Evolutionary conservation across 2,888 invertebrate genomes (phyloP).

Genomic region (Rhagonycha fulva): DNA sequence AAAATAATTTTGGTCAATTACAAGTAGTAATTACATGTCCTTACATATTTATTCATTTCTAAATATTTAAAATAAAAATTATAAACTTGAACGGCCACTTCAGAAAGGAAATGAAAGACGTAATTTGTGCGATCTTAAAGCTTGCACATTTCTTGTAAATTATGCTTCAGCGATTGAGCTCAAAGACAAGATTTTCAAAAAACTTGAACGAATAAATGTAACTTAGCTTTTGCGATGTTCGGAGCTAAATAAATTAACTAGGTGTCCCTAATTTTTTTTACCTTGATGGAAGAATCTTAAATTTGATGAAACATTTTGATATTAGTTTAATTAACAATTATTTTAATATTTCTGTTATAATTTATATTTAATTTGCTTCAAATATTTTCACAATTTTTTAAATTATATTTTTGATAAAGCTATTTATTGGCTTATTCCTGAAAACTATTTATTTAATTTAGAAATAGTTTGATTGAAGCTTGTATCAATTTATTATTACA

Average conservation of each 20-base stretch:
- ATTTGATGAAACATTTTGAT: background rate
- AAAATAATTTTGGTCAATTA: too few relatives aligned
- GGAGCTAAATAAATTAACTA: background rate
- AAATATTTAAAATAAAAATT: background rate
- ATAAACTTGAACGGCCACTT: background rate
- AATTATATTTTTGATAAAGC: too few relatives aligned
- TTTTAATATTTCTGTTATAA: too few relatives aligned
- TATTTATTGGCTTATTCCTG: too few relatives aligned
- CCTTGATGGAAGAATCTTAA: background rate
- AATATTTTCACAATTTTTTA: too few relatives aligned
- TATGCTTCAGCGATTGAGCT: background rate
- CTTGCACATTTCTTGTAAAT: background rate
- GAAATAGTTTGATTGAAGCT: too few relatives aligned
- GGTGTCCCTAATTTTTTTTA: background rate
- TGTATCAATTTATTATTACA: too few relatives aligned
- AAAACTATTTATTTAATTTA: too few relatives aligned
- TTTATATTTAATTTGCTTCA: too few relatives aligned
- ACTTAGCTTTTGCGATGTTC: background rate
- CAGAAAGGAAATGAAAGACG: background rate
- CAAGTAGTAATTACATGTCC: too few relatives aligned
- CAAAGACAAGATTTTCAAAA: background rate
- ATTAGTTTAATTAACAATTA: too few relatives aligned
- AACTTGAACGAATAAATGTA: background rate
- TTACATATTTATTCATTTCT: too few relatives aligned
- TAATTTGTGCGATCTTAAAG: background rate